phyloP scores from a whole-genome alignment of 2,113 vertebrate genomes.

The Pontoporia blainvillei region DNA sequence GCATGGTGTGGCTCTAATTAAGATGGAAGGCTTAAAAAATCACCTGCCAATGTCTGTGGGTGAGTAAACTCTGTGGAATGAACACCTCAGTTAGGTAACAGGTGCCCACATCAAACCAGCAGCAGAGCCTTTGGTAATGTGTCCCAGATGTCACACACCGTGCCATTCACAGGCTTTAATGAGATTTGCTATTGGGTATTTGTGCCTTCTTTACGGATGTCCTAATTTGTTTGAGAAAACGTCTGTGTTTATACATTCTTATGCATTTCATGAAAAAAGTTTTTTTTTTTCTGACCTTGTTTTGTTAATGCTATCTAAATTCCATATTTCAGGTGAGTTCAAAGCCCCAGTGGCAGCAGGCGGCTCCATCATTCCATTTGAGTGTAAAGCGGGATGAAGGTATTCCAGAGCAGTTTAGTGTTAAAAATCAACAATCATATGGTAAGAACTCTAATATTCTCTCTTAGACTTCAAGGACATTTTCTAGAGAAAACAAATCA shows the following conservation, averaged over 20 bases:
- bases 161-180: background rate
- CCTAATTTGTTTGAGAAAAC: background rate
- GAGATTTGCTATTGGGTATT: background rate
- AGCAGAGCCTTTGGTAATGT: background rate
- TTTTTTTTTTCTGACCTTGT: background rate
- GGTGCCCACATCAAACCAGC: background rate
- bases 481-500: background rate
- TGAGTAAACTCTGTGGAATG: background rate
- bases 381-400: conserved; percentile 53
- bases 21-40: background rate
- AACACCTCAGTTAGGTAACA: background rate
- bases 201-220: background rate
- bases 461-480: background rate
- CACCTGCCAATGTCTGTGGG: background rate
- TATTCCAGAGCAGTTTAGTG: conserved; percentile 44
- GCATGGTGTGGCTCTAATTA: background rate
- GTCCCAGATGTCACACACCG: background rate
- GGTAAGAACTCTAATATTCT: conserved; percentile 74
- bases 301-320: background rate
- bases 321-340: conserved; percentile 71
- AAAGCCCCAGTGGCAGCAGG: conserved; percentile 82
- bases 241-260: background rate
- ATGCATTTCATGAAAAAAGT: background rate
- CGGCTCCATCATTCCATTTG: conserved; percentile 76
- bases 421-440: conserved; percentile 69